Percentiles rank a stretch among this genome's conserved stretches.
Evolutionary conservation across 2,113 vertebrate species (phyloP).

Genomic region (Marmota monax): DNA sequence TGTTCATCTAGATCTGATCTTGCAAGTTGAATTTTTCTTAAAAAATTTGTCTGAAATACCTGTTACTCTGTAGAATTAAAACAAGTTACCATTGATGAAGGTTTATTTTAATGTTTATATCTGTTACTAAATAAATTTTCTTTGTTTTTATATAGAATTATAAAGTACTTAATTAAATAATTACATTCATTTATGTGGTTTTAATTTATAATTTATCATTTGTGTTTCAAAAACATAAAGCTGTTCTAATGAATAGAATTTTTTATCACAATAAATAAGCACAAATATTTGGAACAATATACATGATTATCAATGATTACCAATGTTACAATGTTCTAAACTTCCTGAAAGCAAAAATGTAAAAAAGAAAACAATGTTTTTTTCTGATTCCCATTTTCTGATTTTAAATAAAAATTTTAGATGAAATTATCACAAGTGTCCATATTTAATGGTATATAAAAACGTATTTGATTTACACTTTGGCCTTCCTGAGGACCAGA

Average conservation of each 20-base stretch:
- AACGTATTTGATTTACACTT: not conserved
- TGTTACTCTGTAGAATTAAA: constrained; percentile 41
- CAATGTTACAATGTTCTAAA: not conserved
- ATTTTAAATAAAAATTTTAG: constrained; percentile 44
- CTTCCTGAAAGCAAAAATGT: not conserved
- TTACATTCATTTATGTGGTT: not conserved
- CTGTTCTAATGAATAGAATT: constrained; percentile 28
- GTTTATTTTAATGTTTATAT: constrained; percentile 35
- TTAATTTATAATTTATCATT: constrained; percentile 35
- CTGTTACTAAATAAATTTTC: constrained; percentile 24
- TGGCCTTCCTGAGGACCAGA: not conserved
- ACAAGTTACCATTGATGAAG: not conserved
- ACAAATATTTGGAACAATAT: constrained; percentile 33
- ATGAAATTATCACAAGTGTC: not conserved
- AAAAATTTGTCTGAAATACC: constrained; percentile 20
- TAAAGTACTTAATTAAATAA: constrained; percentile 46
- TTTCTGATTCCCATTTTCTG: constrained; percentile 17
- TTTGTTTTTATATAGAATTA: constrained; percentile 44
- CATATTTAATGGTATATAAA: not conserved
- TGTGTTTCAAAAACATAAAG: constrained; percentile 29
- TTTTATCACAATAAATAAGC: not conserved
- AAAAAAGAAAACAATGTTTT: not conserved
- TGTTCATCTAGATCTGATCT: not conserved
- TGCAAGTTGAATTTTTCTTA: constrained; percentile 17
- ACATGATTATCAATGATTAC: not conserved